These are phyloP conservation scores for Drosophila robusta DNA, from an alignment of 2,888 invertebrate genomes.

Conservation along the genomic window DNA sequence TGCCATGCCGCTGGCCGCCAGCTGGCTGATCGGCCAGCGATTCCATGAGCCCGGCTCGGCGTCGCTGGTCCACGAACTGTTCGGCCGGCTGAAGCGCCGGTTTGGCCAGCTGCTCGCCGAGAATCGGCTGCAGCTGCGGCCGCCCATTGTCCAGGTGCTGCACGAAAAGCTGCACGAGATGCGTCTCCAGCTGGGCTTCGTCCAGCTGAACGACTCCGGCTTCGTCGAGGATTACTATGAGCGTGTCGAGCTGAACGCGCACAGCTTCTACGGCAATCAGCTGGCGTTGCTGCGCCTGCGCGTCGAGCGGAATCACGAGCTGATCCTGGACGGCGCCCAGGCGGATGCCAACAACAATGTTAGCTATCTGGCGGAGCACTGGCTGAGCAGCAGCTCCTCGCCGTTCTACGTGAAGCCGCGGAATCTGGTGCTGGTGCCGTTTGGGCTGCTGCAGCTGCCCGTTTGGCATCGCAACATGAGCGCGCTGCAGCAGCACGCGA, in stretches of 20 bases:
- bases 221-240: conserved; percentile 75
- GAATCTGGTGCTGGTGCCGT: conserved; percentile 80
- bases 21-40: conserved; percentile 76
- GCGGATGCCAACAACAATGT: conserved; percentile 46
- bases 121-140: conserved; percentile 75
- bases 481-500: conserved; percentile 75
- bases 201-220: conserved; percentile 68
- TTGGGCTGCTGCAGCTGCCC: conserved; percentile 77
- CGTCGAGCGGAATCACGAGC: conserved; percentile 69
- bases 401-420: conserved; percentile 80
- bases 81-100: conserved; percentile 68
- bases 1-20: conserved; percentile 82
- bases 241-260: conserved; percentile 61
- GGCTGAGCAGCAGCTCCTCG: conserved; percentile 79
- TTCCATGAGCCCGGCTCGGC: conserved; percentile 71
- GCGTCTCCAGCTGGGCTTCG: conserved; percentile 79
- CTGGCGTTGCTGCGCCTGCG: conserved; percentile 67
- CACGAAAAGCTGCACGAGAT: conserved; percentile 75
- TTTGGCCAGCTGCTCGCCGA: conserved; percentile 70
- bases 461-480: conserved; percentile 77
- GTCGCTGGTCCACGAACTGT: conserved; percentile 59
- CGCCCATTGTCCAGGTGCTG: conserved; percentile 70
- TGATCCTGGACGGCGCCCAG: conserved; percentile 37
- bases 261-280: conserved; percentile 82
- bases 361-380: conserved; percentile 65